Evolutionary conservation across 2,797 vertebrate genomes (phyloP), one percentile per base, ranked within the genome.

Genomic region (Coregonus suidteri): DNA sequence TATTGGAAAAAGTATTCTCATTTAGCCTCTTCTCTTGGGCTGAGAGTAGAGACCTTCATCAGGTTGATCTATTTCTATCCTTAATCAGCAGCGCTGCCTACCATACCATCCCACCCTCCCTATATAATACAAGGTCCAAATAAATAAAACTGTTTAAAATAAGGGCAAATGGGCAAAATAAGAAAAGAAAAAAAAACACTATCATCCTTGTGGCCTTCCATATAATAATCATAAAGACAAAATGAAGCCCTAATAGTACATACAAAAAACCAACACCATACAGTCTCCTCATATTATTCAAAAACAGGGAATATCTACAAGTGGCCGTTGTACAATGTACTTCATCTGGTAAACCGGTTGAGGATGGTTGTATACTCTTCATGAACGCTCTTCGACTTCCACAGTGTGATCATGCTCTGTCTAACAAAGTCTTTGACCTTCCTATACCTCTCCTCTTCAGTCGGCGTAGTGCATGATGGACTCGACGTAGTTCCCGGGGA

Each of bases 401-500:
- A 62, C 16, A 82, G 87, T 76, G 82, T 85, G 89, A 85, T 88
- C 88, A 81, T 87, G 89, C 89, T 90, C 87, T 85, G 88, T 90
- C 86, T 81, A 81, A 89, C 88, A 86, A 90, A 88, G 90, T 91
- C 88, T 90, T 77, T 88, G 85, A 91, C 84, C 91, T 84, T 86
- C 89, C 90, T 35, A 4, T 5, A 15, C 30, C 14, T n/a, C 51
- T 37, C 1, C 82, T 81, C 78, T 77, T 95, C 93, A 95, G 95
- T 99, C 98, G 0, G 96, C 96, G 84, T 99, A 99, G 93, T 99
- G 98, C 98, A 99, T 99, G 95, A 99, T 99, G 6, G 97, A 98
- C 88, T 99, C 98, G 1, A 99, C 98, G 0, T 99, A 99, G 93
- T 99, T 99, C 74, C 98, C 98, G 0, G 98, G 98, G 84, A 99